phyloP scores from a whole-genome alignment of 92 coral and sea anemone species.

The Phenganax stokvisi region DNA sequence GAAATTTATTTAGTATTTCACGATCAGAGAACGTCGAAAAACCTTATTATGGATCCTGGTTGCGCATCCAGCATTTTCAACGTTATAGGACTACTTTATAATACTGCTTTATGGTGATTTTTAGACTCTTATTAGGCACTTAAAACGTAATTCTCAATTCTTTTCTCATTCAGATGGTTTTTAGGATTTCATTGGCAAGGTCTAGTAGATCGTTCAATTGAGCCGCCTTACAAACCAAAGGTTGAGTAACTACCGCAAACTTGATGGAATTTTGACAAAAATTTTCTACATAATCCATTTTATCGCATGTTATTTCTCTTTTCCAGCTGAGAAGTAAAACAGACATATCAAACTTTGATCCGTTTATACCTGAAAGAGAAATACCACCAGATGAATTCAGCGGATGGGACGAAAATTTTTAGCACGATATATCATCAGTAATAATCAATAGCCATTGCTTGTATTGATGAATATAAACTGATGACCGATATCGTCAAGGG shows the following conservation, averaged over 20 bases:
- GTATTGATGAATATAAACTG: too few species aligned
- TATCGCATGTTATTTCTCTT: background rate
- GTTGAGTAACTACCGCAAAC: slow-evolving; percentile 23
- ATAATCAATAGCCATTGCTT: too few species aligned
- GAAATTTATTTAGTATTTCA: too few species aligned
- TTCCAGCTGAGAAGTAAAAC: slow-evolving; percentile 63
- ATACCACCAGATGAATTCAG: slow-evolving; percentile 90
- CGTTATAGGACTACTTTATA: too few species aligned
- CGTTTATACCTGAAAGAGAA: slow-evolving; percentile 77
- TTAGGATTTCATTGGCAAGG: slow-evolving; percentile 99
- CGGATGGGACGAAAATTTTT: slow-evolving; percentile 96
- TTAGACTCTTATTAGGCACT: background rate
- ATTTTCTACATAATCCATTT: background rate
- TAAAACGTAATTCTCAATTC: background rate
- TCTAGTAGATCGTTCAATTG: slow-evolving; percentile 60
- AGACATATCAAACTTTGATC: slow-evolving; percentile 77
- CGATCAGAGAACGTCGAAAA: too few species aligned
- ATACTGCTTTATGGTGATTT: too few species aligned
- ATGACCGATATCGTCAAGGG: background rate
- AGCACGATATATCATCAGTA: background rate
- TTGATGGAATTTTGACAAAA: background rate
- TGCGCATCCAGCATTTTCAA: too few species aligned
- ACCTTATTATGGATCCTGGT: too few species aligned
- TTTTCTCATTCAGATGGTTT: slow-evolving; percentile 65
- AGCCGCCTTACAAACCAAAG: slow-evolving; percentile 91